These are phyloP conservation scores for Proisotoma minuta DNA, from an alignment of 2,888 invertebrate species.

Conservation along the genomic window DNA sequence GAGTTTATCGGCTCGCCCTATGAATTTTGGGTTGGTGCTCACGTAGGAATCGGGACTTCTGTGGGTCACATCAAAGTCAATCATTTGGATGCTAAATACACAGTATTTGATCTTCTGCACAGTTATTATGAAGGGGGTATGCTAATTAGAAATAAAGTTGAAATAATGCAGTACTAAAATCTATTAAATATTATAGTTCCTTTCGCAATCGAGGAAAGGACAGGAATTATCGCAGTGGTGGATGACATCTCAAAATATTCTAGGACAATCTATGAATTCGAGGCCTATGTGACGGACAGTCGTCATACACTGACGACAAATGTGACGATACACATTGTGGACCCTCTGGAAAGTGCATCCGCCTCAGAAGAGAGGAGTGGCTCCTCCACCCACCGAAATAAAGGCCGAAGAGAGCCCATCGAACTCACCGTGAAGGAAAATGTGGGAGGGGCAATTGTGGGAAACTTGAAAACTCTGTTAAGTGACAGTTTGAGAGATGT, in stretches of 20 bases:
- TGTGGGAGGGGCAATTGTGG: slow-evolving; percentile 43
- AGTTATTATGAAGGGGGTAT: slow-evolving; percentile 76
- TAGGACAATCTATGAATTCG: slow-evolving; percentile 69
- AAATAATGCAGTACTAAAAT: neutral
- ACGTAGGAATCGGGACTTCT: slow-evolving; percentile 76
- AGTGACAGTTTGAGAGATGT: slow-evolving; percentile 25
- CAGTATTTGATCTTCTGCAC: slow-evolving; percentile 73
- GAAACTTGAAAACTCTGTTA: slow-evolving; percentile 38
- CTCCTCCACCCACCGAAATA: neutral
- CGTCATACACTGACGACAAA: slow-evolving; percentile 69
- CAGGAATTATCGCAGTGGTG: slow-evolving; percentile 81
- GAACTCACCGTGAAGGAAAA: slow-evolving; percentile 49
- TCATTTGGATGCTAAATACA: slow-evolving; percentile 63
- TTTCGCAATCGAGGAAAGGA: slow-evolving; percentile 81
- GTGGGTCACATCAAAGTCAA: slow-evolving; percentile 78
- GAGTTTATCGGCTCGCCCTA: slow-evolving; percentile 80
- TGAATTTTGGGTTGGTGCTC: slow-evolving; percentile 85
- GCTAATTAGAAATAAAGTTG: neutral
- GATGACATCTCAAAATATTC: slow-evolving; percentile 67
- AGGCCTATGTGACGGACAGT: slow-evolving; percentile 70
- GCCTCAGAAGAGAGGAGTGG: neutral
- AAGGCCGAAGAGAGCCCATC: slow-evolving; percentile 70
- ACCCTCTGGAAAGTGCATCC: slow-evolving; percentile 67
- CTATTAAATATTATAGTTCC: slow-evolving; percentile 59
- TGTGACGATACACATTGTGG: slow-evolving; percentile 76